Base-by-base conservation (phyloP, 2,113 vertebrate species). In the Tretioscincus oriximinensis region DNA sequence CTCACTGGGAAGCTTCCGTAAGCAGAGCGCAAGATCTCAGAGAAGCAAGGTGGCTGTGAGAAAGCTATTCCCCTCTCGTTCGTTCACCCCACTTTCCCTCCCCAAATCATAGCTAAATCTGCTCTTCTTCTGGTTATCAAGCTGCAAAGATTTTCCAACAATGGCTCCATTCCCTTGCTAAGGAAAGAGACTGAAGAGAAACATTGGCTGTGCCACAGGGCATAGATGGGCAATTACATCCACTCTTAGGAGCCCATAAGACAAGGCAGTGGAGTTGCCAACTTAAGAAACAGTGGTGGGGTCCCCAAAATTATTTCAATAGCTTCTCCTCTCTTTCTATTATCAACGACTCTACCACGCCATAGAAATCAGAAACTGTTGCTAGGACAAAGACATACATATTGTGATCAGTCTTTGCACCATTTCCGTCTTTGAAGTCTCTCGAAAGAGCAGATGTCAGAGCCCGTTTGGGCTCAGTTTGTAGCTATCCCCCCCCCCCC, bases 101-200 rank as follows among this genome's bases (percentile, higher is more conserved):
- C 35, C 21, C 1, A 10, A n/a, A 51, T 49, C 41, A 51, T 14
- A 73, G 14, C 31, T 26, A 58, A 58, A 65, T 1, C 45, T 16
- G 54, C 54, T 7, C 18, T 45, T 41, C 58, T 35, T 80, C 4
- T 26, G 9, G 28, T 20, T 81, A 66, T 60, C 67, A 61, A 67
- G 28, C 77, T 49, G 54, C 54, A 71, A 63, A 76, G 22, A 47
- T 75, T 58, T 80, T 47, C 28, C 28, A 81, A 68, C 35, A 70
- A 76, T 69, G 35, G 69, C 65, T 69, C 64, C 65, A 60, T 81
- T 45, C 61, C 74, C 75, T 49, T 64, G n/a, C 29, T 31, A 41
- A 29, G 49, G 58, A 11, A 4, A 65, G 29, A 51, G 45, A 63
- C 54, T 12, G 16, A 5, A 71, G 61, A 29, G 31, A 5, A 45